A percentile compares a stretch with the other conserved stretches of the same genome.
phyloP scores from a whole-genome alignment of 23 tunicate genomes.

The Ascidia mentula region DNA sequence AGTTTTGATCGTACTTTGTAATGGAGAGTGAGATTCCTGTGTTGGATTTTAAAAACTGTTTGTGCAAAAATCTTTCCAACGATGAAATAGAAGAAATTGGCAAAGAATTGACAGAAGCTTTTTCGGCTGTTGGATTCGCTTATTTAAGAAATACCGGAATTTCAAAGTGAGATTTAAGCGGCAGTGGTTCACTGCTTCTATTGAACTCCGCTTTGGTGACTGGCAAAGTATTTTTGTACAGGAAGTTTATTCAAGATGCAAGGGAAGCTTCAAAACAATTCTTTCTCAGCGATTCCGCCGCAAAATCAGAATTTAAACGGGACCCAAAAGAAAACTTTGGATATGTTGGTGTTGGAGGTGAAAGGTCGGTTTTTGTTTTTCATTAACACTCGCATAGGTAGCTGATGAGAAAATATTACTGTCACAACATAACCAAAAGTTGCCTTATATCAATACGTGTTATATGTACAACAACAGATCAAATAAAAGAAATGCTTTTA shows the following conservation, averaged over 20 bases:
- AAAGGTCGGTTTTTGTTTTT: too few species aligned
- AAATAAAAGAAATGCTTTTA: too few species aligned
- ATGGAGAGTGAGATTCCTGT: neutral
- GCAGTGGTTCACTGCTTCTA: neutral
- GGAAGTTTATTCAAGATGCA: neutral
- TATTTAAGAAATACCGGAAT: constrained; percentile 36
- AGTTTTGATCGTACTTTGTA: neutral
- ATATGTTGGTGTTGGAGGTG: constrained; percentile 16
- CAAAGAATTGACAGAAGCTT: constrained; percentile 1
- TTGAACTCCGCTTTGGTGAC: neutral
- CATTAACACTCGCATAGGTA: too few species aligned
- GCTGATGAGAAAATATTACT: too few species aligned
- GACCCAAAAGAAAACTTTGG: constrained; percentile 33
- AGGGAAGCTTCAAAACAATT: constrained; percentile 14
- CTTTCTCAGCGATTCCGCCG: constrained; percentile 6
- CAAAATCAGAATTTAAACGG: constrained; percentile 21
- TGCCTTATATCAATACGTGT: too few species aligned
- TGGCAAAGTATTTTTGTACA: too few species aligned
- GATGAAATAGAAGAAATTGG: neutral
- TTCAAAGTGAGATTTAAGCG: neutral
- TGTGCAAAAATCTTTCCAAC: neutral
- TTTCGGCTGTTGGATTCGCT: constrained; percentile 28
- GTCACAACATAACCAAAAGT: too few species aligned
- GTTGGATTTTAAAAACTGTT: neutral
- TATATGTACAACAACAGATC: too few species aligned